phyloP scores from a whole-genome alignment of 2,113 vertebrate species.

The Salvator merianae region DNA sequence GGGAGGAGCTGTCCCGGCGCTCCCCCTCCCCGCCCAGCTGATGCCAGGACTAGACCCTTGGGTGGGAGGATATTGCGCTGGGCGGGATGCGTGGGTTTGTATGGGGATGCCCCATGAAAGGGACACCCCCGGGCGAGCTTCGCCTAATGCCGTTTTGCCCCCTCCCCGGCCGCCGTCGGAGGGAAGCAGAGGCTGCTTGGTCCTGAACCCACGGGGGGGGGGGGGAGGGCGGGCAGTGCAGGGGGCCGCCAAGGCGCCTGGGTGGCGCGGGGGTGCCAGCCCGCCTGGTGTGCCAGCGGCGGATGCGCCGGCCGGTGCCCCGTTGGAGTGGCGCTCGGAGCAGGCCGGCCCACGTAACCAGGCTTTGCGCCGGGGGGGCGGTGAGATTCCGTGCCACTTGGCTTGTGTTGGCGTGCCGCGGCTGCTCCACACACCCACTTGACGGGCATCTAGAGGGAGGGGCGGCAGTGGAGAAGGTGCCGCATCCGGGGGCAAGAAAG shows the following conservation, averaged over 20 bases:
- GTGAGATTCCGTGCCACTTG: neutral
- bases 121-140: no score
- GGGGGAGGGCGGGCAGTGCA: no score
- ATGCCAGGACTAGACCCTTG: no score
- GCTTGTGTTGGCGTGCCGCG: neutral
- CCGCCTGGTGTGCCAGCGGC: neutral
- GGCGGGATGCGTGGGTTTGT: no score
- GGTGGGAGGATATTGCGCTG: no score
- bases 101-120: no score
- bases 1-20: no score
- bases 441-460: neutral
- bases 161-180: no score
- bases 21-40: no score
- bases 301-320: rapidly evolving
- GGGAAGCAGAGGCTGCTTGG: rapidly evolving
- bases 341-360: neutral
- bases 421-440: neutral
- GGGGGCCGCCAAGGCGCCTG: no score
- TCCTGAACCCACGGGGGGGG: rapidly evolving
- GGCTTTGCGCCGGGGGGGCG: neutral
- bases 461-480: neutral
- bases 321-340: rapidly evolving
- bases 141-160: no score
- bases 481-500: neutral
- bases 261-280: neutral